These are phyloP conservation scores for Paramuricea clavata DNA, from an alignment of 92 coral and sea anemone genomes.

Conservation along the genomic window DNA sequence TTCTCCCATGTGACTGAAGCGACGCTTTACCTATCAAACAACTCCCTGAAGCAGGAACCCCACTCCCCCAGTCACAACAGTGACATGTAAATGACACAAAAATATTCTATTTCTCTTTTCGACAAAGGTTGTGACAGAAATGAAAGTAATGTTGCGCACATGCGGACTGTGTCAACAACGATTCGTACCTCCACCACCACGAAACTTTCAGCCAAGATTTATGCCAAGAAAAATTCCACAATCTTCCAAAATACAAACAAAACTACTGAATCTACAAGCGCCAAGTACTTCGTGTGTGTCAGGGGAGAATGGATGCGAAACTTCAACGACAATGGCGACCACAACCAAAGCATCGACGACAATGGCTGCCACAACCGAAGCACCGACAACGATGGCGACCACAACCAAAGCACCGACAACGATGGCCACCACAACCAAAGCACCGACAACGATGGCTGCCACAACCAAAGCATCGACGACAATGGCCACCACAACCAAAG, in stretches of 20 bases:
- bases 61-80: too few species aligned
- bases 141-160: neutral
- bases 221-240: neutral
- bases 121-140: conserved; percentile 4
- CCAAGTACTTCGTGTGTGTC: neutral
- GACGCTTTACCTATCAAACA: too few species aligned
- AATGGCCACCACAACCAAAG: neutral
- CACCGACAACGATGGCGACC: neutral
- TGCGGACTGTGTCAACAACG: conserved; percentile 10
- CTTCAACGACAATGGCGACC: neutral
- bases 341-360: neutral
- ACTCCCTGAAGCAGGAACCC: too few species aligned
- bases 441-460: neutral
- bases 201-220: neutral
- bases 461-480: neutral
- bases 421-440: neutral
- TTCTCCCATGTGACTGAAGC: too few species aligned
- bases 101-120: neutral
- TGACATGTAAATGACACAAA: neutral
- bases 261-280: neutral
- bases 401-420: neutral
- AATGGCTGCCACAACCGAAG: neutral
- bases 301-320: neutral
- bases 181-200: neutral
- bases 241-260: neutral